Evolutionary conservation across 1,140 invertebrate species (phyloP), one percentile per base, ranked within the genome.

Genomic region (Magallana gigas): DNA sequence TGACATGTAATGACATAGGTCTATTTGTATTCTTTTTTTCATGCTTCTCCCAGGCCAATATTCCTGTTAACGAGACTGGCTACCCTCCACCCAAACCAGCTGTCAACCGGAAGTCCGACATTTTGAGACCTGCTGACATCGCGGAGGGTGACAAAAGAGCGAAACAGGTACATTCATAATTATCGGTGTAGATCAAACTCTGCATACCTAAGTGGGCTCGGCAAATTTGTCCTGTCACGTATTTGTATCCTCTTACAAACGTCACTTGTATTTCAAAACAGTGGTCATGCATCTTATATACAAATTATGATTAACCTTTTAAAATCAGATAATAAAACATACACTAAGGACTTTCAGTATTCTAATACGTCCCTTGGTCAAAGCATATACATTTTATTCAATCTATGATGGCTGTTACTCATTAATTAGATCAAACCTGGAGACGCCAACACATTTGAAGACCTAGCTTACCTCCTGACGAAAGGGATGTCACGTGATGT

Each of bases 401-500:
- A 48, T 48, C 36, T 1, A 48, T 48, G 36, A 48, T 48, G 1
- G 36, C 36, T 48, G 36, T 48, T 23, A 48, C 2, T 48, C 36
- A 48, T 48, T 16, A n/a, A 11, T 83, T 58, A 86, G 85, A 59
- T 86, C 23, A 82, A 58, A 18, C 18, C 48, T 0, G 85, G 84
- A 7, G 23, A 87, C 23, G 62, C 57, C 8, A 12, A 14, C 29
- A 84, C 62, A 7, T 88, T 89, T 68, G 62, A 81, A 18, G 80
- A 86, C 16, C 62, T 90, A 9, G 59, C 88, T 8, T 59, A 57
- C 1, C 81, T 85, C 12, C 18, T 90, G 57, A 89, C 85, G 14
- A 56, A 85, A 84, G 86, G 76, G 14, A n/a, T 87, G 6, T 58
- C 85, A 8, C 85, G 82, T 57, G 89, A 90, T 64, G 56, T 90